Conservation (phyloP, 1,140 invertebrate species). For the Papilio machaon region DNA sequence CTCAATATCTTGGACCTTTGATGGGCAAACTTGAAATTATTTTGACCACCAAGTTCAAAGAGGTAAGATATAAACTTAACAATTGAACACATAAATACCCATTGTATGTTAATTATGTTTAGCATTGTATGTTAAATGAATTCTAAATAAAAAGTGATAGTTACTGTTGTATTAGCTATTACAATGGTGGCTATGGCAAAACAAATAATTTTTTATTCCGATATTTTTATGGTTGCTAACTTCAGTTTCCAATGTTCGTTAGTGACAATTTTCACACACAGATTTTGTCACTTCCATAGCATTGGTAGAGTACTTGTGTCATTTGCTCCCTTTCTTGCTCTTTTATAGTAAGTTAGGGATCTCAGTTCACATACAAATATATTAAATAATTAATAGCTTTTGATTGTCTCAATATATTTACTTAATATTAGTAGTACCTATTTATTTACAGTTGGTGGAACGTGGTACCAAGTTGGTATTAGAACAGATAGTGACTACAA, state of each 20-base stretch:
- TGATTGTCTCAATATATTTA: slow-evolving; percentile 1
- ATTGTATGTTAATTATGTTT: neutral
- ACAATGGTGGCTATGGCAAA: neutral
- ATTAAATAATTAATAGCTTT: slow-evolving; percentile 20
- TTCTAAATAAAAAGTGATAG: neutral
- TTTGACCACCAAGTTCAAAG: slow-evolving; percentile 96
- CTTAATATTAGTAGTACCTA: neutral
- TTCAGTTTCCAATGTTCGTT: slow-evolving; percentile 75
- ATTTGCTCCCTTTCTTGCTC: slow-evolving; percentile 70
- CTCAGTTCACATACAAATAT: slow-evolving; percentile 68
- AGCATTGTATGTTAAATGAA: neutral
- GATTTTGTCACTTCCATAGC: slow-evolving; percentile 77
- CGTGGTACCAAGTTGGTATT: slow-evolving; percentile 97
- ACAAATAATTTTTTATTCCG: neutral
- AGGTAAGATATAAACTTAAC: slow-evolving; percentile 79
- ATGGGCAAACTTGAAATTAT: slow-evolving; percentile 96
- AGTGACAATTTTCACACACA: slow-evolving; percentile 61
- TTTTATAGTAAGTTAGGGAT: slow-evolving; percentile 65
- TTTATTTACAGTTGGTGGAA: slow-evolving; percentile 87
- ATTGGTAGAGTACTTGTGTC: slow-evolving; percentile 78
- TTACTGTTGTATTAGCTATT: neutral
- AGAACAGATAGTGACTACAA: slow-evolving; percentile 98
- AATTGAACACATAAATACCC: neutral
- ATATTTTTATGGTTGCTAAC: neutral
- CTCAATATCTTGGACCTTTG: slow-evolving; percentile 94